phyloP scores from a whole-genome alignment of 2,113 vertebrate genomes.

The Argyrosomus japonicus region DNA sequence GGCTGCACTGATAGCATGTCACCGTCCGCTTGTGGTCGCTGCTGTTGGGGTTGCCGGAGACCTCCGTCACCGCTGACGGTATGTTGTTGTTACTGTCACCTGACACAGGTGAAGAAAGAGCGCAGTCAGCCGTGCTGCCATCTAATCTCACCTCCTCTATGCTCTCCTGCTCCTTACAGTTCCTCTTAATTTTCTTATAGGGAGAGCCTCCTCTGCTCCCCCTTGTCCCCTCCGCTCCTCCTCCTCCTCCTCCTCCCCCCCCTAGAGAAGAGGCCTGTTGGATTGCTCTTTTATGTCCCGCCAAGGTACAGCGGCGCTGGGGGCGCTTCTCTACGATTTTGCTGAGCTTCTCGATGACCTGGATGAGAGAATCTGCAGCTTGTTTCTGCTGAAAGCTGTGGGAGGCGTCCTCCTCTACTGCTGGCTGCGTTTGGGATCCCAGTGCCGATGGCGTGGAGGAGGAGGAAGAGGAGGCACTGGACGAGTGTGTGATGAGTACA shows the following conservation, averaged over 20 bases:
- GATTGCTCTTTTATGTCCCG: slow-evolving; percentile 88
- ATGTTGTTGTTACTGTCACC: slow-evolving; percentile 61
- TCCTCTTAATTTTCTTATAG: slow-evolving; percentile 81
- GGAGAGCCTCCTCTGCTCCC: slow-evolving; percentile 76
- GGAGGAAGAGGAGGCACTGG: slow-evolving; percentile 83
- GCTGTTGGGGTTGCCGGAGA: slow-evolving; percentile 35
- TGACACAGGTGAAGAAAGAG: neutral
- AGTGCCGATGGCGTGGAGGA: slow-evolving; percentile 74
- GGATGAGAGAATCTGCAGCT: slow-evolving; percentile 90
- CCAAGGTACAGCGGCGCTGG: slow-evolving; percentile 85
- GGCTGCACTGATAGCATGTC: slow-evolving; percentile 94
- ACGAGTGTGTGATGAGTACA: slow-evolving; percentile 86
- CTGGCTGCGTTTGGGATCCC: slow-evolving; percentile 47
- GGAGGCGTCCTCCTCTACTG: slow-evolving; percentile 69
- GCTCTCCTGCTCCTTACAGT: slow-evolving; percentile 57
- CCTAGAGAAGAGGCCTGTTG: slow-evolving; percentile 50
- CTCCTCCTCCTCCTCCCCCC: slow-evolving; percentile 48
- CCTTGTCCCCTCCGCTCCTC: slow-evolving; percentile 52
- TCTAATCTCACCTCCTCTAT: slow-evolving; percentile 60
- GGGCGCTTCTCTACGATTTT: slow-evolving; percentile 95
- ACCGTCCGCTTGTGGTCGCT: slow-evolving; percentile 80
- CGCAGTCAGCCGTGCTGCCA: neutral
- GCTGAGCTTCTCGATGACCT: slow-evolving; percentile 97
- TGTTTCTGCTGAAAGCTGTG: slow-evolving; percentile 75
- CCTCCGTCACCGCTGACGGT: slow-evolving; percentile 12